Evolutionary conservation across 2,113 vertebrate genomes (phyloP), one percentile per base, ranked within the genome.

Genomic region (Nerophis lumbriciformis): DNA sequence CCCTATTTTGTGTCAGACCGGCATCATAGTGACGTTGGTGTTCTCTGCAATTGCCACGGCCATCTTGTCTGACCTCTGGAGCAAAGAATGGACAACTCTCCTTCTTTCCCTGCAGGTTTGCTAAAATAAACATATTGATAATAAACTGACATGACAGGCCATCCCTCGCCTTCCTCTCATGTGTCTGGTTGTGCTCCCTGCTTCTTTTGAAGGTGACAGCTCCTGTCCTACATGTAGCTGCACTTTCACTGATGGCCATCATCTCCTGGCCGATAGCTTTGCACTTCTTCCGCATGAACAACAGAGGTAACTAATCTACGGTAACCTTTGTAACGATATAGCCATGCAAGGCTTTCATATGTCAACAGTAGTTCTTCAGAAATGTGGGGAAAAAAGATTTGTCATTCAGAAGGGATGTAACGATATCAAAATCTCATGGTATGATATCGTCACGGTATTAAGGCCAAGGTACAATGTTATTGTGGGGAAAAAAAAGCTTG

Each of bases 191-290:
- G 21, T 36, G 21, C 12, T 13, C 42, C 11, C 10, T 45, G 42
- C 3, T 35, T 3, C 11, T 21, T 14, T 28, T 13, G 5, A 60
- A 85, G 94, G 78, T 95, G 14, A 94, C 93, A 0, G 93, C 93
- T 3, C 93, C 93, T 6, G 93, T 90, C 57, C 79, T 95, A 12
- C 93, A 95, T 0, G 21, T 94, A 64, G 90, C 91, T 0, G 91
- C 91, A 70, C 89, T 94, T 66, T 51, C 83, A 0, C 16, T 88
- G 52, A 90, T 92, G 91, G 89, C 91, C 0, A 65, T 88, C 2
- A 74, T 95, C 61, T 86, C 93, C 11, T 95, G 94, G 94, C 93
- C 93, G 0, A 78, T 94, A 47, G 89, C 93, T 14, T 64, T 93
- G 57, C 89, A 94, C 69, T 89, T 92, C 79, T 90, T 92, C 73